Percentiles rank a stretch among this genome's conserved stretches.
phyloP scores from a whole-genome alignment of 2,888 invertebrate genomes.

The Corythucha ciliata region DNA sequence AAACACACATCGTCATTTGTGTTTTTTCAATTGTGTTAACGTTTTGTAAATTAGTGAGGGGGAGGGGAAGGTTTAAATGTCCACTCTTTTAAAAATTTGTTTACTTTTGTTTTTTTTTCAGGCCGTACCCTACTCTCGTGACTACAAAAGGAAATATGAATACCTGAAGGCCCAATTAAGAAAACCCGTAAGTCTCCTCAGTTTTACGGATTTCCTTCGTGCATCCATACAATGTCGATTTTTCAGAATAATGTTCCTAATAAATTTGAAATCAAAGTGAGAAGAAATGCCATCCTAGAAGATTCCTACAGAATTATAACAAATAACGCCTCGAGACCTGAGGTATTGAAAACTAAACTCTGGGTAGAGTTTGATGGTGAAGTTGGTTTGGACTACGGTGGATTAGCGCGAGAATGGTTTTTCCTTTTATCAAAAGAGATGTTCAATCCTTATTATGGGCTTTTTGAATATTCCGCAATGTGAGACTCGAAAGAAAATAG shows the following conservation, averaged over 20 bases:
- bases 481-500: slow-evolving; percentile 46
- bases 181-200: slow-evolving; percentile 65
- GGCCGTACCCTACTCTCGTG: slow-evolving; percentile 96
- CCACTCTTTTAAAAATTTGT: neutral
- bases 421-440: slow-evolving; percentile 97
- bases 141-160: slow-evolving; percentile 98
- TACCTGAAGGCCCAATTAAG: slow-evolving; percentile 93
- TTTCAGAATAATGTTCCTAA: slow-evolving; percentile 86
- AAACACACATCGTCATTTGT: too few species aligned
- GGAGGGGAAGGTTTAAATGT: neutral
- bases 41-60: too few species aligned
- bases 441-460: slow-evolving; percentile 99
- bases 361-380: slow-evolving; percentile 99
- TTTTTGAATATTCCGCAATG: slow-evolving; percentile 99
- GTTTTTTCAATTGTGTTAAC: too few species aligned
- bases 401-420: slow-evolving; percentile 96
- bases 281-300: slow-evolving; percentile 81
- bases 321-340: slow-evolving; percentile 79
- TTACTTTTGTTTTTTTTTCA: slow-evolving; percentile 39
- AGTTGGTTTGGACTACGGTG: slow-evolving; percentile 92
- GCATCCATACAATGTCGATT: slow-evolving; percentile 1
- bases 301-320: slow-evolving; percentile 95
- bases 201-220: too few species aligned
- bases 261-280: slow-evolving; percentile 92
- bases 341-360: slow-evolving; percentile 89